Percentiles rank a stretch among this genome's conserved stretches.
Conservation (phyloP, 2,888 invertebrate species). For the Drosophila ustulata region DNA sequence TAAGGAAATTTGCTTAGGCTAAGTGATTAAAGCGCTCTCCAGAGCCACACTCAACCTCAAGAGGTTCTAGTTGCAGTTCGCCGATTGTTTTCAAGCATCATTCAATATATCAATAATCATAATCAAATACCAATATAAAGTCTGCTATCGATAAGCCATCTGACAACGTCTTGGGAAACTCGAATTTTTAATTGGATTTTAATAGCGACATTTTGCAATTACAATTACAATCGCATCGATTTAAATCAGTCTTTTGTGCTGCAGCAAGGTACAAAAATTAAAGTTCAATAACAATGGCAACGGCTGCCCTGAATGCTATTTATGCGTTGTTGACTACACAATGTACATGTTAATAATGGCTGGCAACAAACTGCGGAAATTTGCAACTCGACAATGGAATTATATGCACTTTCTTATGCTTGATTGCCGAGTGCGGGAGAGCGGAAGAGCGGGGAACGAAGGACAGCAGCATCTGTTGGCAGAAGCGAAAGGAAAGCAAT, state of each 20-base stretch:
- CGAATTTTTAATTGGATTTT: too few relatives aligned
- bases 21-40: constrained; percentile 22
- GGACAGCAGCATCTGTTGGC: constrained; percentile 5
- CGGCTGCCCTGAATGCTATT: background rate
- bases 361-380: constrained; percentile 1
- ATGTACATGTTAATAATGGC: constrained; percentile 7
- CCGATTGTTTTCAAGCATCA: background rate
- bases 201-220: background rate
- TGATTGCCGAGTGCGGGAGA: too few relatives aligned
- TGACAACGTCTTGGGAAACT: too few relatives aligned
- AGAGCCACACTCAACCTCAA: constrained; percentile 14
- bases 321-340: constrained; percentile 9
- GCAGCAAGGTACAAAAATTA: background rate
- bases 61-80: background rate
- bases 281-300: background rate
- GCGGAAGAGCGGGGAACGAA: background rate
- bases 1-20: constrained; percentile 31
- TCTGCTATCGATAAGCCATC: background rate
- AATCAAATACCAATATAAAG: background rate
- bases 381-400: constrained; percentile 26
- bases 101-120: background rate
- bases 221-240: background rate
- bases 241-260: background rate
- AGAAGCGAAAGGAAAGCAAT: constrained; percentile 4
- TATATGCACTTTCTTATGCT: constrained; percentile 23